phyloP scores from a whole-genome alignment of 2,888 invertebrate genomes.

The Pharmacophagus antenor region DNA sequence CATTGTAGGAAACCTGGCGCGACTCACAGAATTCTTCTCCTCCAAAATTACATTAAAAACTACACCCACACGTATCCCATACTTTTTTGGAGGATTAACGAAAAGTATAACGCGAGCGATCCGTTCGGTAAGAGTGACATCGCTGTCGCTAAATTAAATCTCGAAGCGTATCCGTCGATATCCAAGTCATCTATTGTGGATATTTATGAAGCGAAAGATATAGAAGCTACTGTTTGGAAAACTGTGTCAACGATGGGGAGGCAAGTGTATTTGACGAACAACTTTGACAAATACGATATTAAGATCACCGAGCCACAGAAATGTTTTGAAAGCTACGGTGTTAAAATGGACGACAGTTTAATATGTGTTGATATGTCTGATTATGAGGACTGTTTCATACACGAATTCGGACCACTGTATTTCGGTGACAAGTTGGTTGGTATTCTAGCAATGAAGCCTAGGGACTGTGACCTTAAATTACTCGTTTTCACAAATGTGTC shows the following conservation, averaged over 20 bases:
- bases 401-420: constrained; percentile 67
- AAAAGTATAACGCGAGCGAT: constrained; percentile 49
- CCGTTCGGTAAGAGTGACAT: constrained; percentile 53
- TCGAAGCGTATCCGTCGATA: constrained; percentile 42
- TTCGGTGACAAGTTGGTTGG: constrained; percentile 55
- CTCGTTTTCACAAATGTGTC: constrained; percentile 49
- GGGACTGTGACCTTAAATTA: constrained; percentile 52
- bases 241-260: constrained; percentile 64
- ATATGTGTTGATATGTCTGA: constrained; percentile 58
- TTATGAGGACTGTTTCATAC: constrained; percentile 61
- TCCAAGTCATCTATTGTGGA: constrained; percentile 53
- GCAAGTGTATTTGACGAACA: constrained; percentile 60
- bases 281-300: constrained; percentile 50
- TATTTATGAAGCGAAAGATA: constrained; percentile 31
- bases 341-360: constrained; percentile 51
- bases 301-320: constrained; percentile 36
- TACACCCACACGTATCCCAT: constrained; percentile 56
- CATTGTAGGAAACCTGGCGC: constrained; percentile 56
- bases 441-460: constrained; percentile 52
- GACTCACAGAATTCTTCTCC: constrained; percentile 56
- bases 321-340: constrained; percentile 57
- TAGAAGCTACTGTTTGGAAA: constrained; percentile 63
- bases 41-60: constrained; percentile 56
- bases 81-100: constrained; percentile 62
- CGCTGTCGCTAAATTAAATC: constrained; percentile 61